Evolutionary conservation across 2,113 vertebrate genomes (phyloP).

Genomic region (Falcunculus frontatus): DNA sequence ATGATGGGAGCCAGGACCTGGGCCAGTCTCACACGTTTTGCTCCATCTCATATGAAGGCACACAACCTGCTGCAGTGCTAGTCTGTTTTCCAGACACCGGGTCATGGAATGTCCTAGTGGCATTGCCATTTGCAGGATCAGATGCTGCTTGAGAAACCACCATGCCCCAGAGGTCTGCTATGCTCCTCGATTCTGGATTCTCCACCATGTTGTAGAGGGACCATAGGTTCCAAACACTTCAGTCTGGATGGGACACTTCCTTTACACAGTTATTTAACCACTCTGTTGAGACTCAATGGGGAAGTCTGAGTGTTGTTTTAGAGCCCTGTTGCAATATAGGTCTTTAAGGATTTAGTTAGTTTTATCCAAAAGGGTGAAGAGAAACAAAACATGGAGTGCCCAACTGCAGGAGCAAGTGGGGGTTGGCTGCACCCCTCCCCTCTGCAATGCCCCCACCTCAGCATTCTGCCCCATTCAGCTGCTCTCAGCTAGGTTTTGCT

Average conservation of each 20-base stretch:
- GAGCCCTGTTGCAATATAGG: background rate
- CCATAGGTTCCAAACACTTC: background rate
- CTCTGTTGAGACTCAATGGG: background rate
- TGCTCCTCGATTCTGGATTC: background rate
- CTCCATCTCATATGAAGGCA: fast-evolving
- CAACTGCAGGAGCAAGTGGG: fast-evolving
- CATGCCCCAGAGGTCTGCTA: background rate
- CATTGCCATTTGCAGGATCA: background rate
- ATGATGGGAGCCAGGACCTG: background rate
- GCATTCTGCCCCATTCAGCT: fast-evolving
- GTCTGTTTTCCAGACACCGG: background rate
- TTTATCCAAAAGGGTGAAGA: background rate
- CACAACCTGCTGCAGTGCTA: background rate
- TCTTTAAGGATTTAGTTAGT: background rate
- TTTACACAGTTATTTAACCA: background rate
- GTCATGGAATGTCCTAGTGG: fast-evolving
- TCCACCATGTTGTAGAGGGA: background rate
- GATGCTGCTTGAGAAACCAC: background rate
- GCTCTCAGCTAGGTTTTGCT: background rate
- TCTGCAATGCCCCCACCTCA: fast-evolving
- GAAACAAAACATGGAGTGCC: background rate
- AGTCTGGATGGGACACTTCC: background rate
- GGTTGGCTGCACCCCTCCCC: background rate
- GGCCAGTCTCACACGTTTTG: background rate
- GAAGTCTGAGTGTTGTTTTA: background rate